These are phyloP conservation scores for Alces alces DNA, from an alignment of 2,113 vertebrate genomes.

Conservation along the genomic window DNA sequence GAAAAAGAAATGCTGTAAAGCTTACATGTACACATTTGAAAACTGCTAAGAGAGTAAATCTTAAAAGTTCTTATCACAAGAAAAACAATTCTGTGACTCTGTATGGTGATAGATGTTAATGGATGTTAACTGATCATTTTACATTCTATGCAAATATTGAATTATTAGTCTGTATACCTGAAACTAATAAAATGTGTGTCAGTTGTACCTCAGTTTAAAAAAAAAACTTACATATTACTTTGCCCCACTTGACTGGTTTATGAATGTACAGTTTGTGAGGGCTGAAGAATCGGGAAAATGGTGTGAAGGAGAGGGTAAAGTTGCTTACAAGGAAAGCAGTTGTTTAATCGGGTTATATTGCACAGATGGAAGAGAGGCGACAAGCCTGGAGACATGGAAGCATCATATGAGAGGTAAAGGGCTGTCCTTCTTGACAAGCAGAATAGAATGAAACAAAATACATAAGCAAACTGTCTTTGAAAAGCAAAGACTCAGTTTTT, in stretches of 20 bases:
- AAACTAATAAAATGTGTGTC: not conserved
- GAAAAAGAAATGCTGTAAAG: constrained; percentile 32
- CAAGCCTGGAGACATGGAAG: not conserved
- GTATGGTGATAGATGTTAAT: not conserved
- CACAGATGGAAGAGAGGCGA: not conserved
- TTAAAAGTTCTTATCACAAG: not conserved
- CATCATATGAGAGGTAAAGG: not conserved
- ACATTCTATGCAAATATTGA: not conserved
- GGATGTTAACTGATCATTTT: not conserved
- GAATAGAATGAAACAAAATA: not conserved
- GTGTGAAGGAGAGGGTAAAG: not conserved
- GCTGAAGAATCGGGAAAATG: not conserved
- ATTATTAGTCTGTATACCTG: not conserved
- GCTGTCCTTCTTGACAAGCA: not conserved
- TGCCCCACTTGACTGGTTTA: not conserved
- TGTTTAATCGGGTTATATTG: not conserved
- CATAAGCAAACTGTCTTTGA: not conserved
- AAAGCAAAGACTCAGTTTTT: not conserved
- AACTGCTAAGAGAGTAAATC: not conserved
- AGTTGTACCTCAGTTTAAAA: not conserved
- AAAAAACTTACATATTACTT: not conserved
- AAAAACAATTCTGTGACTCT: not conserved
- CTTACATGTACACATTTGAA: not conserved
- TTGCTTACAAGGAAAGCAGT: not conserved
- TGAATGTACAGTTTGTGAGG: not conserved